Evolutionary conservation across 2,113 vertebrate species (phyloP).

Genomic region (Seriola quinqueradiata): DNA sequence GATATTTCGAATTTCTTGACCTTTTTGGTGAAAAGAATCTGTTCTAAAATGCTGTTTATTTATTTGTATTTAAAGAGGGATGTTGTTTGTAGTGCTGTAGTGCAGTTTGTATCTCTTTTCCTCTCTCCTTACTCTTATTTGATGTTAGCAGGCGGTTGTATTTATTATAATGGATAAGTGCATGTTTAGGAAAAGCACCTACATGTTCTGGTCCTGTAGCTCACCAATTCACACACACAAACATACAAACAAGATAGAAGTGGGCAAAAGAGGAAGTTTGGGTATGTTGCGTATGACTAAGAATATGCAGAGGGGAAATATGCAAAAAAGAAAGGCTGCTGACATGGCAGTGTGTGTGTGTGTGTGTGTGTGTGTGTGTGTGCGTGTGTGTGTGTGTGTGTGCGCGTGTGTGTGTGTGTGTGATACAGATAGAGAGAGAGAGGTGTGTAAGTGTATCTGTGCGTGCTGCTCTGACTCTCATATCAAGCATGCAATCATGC

Average conservation of each 20-base stretch:
- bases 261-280: constrained; percentile 40
- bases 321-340: constrained; percentile 30
- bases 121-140: not conserved
- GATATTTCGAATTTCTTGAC: not conserved
- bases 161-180: not conserved
- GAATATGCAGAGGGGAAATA: constrained; percentile 39
- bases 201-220: not conserved
- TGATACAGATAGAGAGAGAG: too few species aligned
- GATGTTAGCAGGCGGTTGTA: not conserved
- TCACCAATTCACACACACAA: not conserved
- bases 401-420: not conserved
- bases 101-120: too few species aligned
- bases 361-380: not conserved
- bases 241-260: not conserved
- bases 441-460: not conserved
- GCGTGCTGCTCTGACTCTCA: not conserved
- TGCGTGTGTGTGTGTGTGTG: not conserved
- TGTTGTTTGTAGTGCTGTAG: not conserved
- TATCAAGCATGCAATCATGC: constrained; percentile 2
- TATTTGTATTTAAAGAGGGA: not conserved
- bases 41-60: not conserved
- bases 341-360: constrained; percentile 21
- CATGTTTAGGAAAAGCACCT: not conserved
- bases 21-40: too few species aligned
- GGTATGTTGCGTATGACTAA: constrained; percentile 1